Base-by-base conservation (phyloP, 2,113 vertebrate species). In the Monopterus albus region DNA sequence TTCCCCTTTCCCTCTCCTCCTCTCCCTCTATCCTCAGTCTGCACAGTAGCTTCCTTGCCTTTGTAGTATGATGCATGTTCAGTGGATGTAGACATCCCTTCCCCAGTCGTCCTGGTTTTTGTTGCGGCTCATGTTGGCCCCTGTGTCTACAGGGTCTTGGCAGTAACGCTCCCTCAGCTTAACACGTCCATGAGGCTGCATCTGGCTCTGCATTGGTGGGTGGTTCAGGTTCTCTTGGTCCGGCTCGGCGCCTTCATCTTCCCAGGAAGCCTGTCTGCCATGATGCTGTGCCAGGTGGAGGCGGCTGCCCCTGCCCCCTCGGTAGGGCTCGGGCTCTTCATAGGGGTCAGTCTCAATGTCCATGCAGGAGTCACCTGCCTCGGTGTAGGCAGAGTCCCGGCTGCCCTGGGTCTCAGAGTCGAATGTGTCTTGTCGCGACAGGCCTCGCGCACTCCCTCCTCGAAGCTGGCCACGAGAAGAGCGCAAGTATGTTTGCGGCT, bases 341-440 rank as follows among this genome's bases (percentile, higher is more conserved):
- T 95, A 97, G 29, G 96, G 96, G 61, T 98, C 96, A 0, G 93
- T 96, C 88, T 98, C 96, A 78, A 97, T 95, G 94, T 97, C 96
- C 93, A 95, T 95, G 90, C 94, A 96, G 73, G 95, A 96, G 88
- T 97, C 95, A 1, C 93, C 95, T 0, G 92, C 95, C 85, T 98
- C 97, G 3, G 95, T 96, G 93, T 96, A 98, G 83, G 96, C 95
- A 0, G 97, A 97, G 86, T 97, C 96, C 50, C 95, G 93, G 92
- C 96, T 95, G 86, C 95, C 97, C 69, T 95, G 94, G 46, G 94
- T 95, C 91, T 97, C 96, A 0, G 94, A 94, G 87, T 98, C 97
- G 59, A 97, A 96, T 57, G 96, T 98, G 92, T 98, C 97, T 81
- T 98, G 96, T 72, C 96, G 91, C 36, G 96, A 94, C 40, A 98